These are phyloP conservation scores for Oryzias dopingdopingensis DNA, from an alignment of 2,797 vertebrate species.

Conservation along the genomic window DNA sequence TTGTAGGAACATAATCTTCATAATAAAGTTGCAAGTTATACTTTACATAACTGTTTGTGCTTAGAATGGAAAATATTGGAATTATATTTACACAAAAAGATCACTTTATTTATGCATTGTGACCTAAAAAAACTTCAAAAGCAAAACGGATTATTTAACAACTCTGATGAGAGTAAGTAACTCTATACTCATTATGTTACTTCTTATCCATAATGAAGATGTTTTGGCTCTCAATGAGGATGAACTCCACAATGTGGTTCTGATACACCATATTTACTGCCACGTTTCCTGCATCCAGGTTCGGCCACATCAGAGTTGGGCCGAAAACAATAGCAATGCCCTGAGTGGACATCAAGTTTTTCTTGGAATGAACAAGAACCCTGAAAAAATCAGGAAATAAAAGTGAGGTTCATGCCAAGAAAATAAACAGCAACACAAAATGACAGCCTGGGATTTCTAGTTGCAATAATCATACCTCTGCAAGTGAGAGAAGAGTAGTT, in stretches of 20 bases:
- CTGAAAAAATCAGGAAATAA: conserved; percentile 59
- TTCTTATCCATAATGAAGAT: conserved; percentile 79
- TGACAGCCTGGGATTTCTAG: no score
- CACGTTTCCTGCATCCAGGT: conserved; percentile 88
- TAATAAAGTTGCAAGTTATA: no score
- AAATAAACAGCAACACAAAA: no score
- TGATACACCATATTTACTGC: conserved; percentile 93
- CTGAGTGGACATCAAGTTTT: conserved; percentile 94
- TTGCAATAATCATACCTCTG: conserved; percentile 76
- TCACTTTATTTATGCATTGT: no score
- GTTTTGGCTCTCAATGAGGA: conserved; percentile 83
- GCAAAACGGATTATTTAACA: no score
- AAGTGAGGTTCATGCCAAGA: no score
- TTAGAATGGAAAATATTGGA: no score
- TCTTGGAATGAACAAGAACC: conserved; percentile 82
- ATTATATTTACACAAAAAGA: no score
- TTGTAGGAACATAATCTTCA: no score
- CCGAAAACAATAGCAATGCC: conserved; percentile 94
- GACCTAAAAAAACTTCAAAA: no score
- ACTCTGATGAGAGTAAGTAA: no score
- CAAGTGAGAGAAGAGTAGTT: conserved; percentile 87
- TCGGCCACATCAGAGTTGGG: conserved; percentile 91
- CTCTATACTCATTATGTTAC: conserved; percentile 4
- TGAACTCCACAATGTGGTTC: conserved; percentile 93
- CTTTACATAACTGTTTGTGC: no score